These are phyloP conservation scores for Sarcoramphus papa DNA, from an alignment of 2,797 vertebrate species.

Conservation along the genomic window DNA sequence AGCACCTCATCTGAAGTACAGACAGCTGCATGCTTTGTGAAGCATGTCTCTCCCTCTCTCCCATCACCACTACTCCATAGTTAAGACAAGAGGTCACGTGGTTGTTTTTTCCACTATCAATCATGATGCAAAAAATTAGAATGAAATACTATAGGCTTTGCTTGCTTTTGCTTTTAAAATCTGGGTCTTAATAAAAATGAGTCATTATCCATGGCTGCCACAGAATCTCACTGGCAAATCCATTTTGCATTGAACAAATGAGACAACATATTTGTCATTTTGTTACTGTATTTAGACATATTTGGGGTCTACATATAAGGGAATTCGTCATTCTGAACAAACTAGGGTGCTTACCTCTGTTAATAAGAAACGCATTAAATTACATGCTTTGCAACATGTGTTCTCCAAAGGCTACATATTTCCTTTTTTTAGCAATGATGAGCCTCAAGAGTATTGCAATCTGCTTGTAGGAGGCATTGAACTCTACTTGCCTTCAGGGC, in stretches of 20 bases:
- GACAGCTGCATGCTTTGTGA: background rate
- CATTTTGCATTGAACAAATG: background rate
- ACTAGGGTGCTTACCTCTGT: background rate
- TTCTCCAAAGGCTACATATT: background rate
- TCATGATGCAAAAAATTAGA: background rate
- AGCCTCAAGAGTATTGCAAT: background rate
- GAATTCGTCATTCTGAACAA: background rate
- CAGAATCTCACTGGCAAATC: background rate
- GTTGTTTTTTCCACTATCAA: background rate
- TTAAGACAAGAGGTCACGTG: background rate
- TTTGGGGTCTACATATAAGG: background rate
- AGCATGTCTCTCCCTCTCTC: background rate
- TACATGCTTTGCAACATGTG: background rate
- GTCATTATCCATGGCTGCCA: background rate
- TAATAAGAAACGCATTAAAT: background rate
- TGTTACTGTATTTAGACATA: background rate
- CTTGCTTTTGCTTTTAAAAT: background rate
- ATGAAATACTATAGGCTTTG: background rate
- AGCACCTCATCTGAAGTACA: background rate
- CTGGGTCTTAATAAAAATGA: background rate
- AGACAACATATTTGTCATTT: background rate
- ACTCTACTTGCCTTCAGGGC: background rate
- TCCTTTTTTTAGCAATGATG: background rate
- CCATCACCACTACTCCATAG: too few relatives aligned
- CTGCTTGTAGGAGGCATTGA: background rate